These are phyloP conservation scores for Acleris cristana DNA, from an alignment of 2,888 invertebrate species.

Conservation along the genomic window DNA sequence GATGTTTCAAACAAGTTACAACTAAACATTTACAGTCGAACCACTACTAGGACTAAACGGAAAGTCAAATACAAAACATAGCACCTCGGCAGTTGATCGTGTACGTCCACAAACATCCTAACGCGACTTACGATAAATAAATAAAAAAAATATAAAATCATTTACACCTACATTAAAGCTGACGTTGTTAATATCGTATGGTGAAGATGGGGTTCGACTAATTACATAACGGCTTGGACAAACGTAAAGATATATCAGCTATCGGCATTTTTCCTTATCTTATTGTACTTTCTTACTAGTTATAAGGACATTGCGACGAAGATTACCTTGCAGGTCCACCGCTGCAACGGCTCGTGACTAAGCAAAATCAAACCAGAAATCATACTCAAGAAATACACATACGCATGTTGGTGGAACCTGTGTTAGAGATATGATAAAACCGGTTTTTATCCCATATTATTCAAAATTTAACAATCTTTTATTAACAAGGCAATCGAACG, in stretches of 20 bases:
- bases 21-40: too few species aligned
- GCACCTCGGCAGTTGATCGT: slow-evolving; percentile 28
- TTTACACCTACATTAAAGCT: slow-evolving; percentile 74
- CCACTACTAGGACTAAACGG: slow-evolving; percentile 30
- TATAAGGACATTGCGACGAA: slow-evolving; percentile 4
- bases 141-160: slow-evolving; percentile 70
- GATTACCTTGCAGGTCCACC: neutral
- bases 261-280: slow-evolving; percentile 4
- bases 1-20: too few species aligned
- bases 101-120: slow-evolving; percentile 11
- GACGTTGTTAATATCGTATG: slow-evolving; percentile 60
- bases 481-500: too few species aligned
- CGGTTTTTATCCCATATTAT: too few species aligned
- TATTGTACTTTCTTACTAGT: slow-evolving; percentile 11
- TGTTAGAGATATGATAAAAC: too few species aligned
- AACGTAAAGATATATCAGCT: slow-evolving; percentile 20
- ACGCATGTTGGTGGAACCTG: too few species aligned
- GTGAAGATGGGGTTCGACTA: slow-evolving; percentile 39
- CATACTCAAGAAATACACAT: too few species aligned
- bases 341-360: too few species aligned
- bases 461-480: too few species aligned
- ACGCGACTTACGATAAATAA: slow-evolving; percentile 59
- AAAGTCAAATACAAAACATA: slow-evolving; percentile 33
- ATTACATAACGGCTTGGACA: slow-evolving; percentile 22
- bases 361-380: neutral